These are phyloP conservation scores for Carassius auratus DNA, from an alignment of 2,113 vertebrate species.

Conservation along the genomic window DNA sequence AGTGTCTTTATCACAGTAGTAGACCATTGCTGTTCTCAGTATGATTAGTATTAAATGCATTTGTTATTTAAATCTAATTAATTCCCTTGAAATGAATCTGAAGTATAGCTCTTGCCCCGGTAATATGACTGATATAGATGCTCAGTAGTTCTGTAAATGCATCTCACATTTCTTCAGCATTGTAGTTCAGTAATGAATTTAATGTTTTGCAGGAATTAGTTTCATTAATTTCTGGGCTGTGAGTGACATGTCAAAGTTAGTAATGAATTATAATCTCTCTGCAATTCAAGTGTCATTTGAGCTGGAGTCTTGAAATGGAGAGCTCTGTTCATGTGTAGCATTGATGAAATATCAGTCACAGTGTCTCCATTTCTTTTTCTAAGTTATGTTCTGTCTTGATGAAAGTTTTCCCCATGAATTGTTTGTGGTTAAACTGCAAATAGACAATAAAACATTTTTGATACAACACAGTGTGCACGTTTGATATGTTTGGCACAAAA, in stretches of 20 bases:
- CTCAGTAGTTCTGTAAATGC: conserved; percentile 10
- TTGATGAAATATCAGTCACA: neutral
- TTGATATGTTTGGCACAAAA: neutral
- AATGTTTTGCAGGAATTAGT: neutral
- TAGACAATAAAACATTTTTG: conserved; percentile 45
- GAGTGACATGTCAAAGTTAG: neutral
- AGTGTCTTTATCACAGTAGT: neutral
- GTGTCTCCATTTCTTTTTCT: conserved; percentile 15
- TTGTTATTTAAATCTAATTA: neutral
- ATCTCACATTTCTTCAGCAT: conserved; percentile 7
- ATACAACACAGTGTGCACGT: neutral
- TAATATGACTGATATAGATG: neutral
- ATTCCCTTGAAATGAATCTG: neutral
- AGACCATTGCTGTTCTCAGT: neutral
- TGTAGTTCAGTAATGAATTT: conserved; percentile 18
- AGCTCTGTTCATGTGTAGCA: conserved; percentile 9
- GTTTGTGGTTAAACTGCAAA: conserved; percentile 26
- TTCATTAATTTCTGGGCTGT: neutral
- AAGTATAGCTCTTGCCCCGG: neutral
- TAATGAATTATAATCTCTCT: neutral
- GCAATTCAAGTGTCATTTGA: neutral
- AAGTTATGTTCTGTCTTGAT: conserved; percentile 1
- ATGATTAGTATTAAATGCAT: neutral
- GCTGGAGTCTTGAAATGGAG: conserved; percentile 1
- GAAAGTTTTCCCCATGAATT: neutral